Percentiles rank a stretch among this genome's conserved stretches.
Conservation (phyloP, 1,140 invertebrate genomes). For the Drosophila kikkawai region DNA sequence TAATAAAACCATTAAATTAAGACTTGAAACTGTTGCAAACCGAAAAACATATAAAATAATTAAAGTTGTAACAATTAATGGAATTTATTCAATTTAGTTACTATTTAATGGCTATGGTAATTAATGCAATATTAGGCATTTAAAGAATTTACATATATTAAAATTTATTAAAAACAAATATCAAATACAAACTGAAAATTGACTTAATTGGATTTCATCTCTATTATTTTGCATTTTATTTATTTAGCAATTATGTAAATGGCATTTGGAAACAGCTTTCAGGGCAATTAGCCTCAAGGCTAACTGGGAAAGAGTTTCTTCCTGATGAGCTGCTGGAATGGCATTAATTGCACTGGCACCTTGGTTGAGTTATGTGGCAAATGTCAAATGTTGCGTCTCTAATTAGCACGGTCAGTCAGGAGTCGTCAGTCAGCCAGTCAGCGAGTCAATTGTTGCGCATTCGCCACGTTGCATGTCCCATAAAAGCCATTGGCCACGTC, state of each 20-base stretch:
- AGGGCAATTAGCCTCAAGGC: no score
- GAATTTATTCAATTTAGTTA: neutral
- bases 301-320: neutral
- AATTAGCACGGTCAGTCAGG: constrained; percentile 50
- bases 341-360: constrained; percentile 21
- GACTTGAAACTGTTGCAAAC: neutral
- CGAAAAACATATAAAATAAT: neutral
- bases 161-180: neutral
- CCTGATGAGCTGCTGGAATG: neutral
- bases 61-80: neutral
- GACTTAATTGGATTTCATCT: neutral
- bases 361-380: constrained; percentile 20
- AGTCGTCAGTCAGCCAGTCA: constrained; percentile 30
- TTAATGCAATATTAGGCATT: neutral
- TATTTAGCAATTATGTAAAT: neutral
- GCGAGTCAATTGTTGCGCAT: constrained; percentile 67
- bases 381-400: constrained; percentile 46
- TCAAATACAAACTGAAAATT: neutral
- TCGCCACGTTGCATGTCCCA: constrained; percentile 38
- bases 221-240: neutral
- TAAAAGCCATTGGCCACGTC: constrained; percentile 57
- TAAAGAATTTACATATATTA: neutral
- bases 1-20: neutral
- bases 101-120: neutral
- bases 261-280: neutral